phyloP scores from a whole-genome alignment of 2,797 vertebrate genomes.

The Notolepis coatsorum region DNA sequence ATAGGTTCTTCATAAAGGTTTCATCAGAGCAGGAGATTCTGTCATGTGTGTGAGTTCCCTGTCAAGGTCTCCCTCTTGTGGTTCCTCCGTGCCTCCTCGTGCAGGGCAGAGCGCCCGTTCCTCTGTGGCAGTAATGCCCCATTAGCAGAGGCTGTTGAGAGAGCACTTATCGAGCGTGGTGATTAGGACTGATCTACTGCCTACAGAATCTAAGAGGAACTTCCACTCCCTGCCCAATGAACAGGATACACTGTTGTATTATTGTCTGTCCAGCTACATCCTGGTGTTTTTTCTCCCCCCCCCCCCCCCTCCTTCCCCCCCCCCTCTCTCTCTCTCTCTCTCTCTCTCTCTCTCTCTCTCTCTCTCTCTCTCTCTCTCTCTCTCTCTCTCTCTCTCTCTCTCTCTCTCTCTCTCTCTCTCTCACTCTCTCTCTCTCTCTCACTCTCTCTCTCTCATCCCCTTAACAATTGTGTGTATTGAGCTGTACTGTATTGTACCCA shows the following conservation, averaged over 20 bases:
- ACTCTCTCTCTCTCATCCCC: no score
- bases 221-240: background rate
- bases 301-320: background rate
- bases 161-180: background rate
- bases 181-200: background rate
- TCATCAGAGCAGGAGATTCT: background rate
- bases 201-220: background rate
- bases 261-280: background rate
- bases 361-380: background rate
- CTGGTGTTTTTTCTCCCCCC: background rate
- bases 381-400: background rate
- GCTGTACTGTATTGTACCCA: no score
- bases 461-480: no score
- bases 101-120: background rate
- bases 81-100: background rate
- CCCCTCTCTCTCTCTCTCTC: background rate
- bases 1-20: no score
- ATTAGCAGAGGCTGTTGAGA: constrained; percentile 5
- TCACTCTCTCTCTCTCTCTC: no score
- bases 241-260: no score
- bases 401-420: background rate
- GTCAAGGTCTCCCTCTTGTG: constrained; percentile 1
- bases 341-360: background rate
- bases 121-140: background rate
- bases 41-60: background rate